Percentiles rank a stretch among this genome's conserved stretches.
Evolutionary conservation across 2,888 invertebrate species (phyloP).

Genomic region (Lepidonotus clava): DNA sequence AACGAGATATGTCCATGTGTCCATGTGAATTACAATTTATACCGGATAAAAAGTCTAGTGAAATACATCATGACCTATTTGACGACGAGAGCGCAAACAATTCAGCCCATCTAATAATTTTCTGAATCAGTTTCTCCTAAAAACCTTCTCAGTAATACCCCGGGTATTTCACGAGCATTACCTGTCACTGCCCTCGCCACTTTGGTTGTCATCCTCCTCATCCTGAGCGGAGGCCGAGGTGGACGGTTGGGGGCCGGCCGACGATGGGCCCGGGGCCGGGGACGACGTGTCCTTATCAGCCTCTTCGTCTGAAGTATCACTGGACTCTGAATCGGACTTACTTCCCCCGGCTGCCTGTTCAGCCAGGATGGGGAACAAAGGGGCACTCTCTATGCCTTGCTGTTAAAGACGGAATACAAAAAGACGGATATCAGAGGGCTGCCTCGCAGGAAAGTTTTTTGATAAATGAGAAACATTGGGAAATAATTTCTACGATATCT

Average conservation of each 20-base stretch:
- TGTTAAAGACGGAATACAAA: conserved; percentile 62
- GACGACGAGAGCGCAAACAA: no score
- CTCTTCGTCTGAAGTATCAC: neutral
- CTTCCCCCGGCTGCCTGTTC: neutral
- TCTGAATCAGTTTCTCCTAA: no score
- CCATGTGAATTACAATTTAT: neutral
- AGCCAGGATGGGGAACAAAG: conserved; percentile 78
- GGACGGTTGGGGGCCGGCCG: neutral
- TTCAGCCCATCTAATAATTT: no score
- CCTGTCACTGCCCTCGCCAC: conserved; percentile 2
- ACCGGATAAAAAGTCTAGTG: no score
- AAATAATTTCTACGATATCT: no score
- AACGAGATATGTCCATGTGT: neutral
- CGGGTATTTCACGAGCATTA: no score
- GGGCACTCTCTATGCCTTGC: conserved; percentile 79
- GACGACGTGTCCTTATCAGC: neutral
- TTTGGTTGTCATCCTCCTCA: neutral
- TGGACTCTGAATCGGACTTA: neutral
- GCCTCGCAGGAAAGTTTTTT: no score
- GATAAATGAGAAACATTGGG: no score
- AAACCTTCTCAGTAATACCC: no score
- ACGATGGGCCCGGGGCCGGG: neutral
- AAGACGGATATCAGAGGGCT: no score
- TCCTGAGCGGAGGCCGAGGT: neutral
- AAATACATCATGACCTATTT: no score